Base-by-base conservation (phyloP, 2,888 invertebrate species). In the Acanthosepion esculentum region DNA sequence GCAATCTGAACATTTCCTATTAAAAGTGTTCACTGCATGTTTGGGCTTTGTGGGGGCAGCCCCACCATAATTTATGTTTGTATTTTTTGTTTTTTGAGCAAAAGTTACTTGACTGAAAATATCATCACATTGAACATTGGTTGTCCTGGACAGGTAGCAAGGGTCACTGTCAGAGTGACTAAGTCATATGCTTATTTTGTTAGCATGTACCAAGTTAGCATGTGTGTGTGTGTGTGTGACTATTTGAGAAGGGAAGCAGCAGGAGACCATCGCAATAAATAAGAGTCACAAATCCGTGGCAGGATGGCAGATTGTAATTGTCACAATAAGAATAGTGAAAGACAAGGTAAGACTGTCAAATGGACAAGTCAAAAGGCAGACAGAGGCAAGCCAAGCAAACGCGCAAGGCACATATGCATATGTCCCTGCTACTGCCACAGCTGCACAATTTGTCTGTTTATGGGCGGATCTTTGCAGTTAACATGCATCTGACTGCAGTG, bases 311-410 rank as follows among this genome's bases (percentile, higher is more conserved):
- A 94, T 91, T n/a, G 94, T 78, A 94, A 50, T 48, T 59, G 50
- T 64, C 78, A 78, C 41, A 94, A 94, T n/a, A 48, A n/a, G 15
- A 92, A 55, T 92, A 48, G 53, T 92, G 92, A 94, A 92, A 92
- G 92, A 94, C 64, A 92, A 92, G 92, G 91, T 91, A 94, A 92
- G 53, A 94, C 92, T 94, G 94, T 91, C 78, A 50, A 48, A 78
- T n/a, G 78, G 91, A 94, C 94, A 48, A 50, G n/a, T 91, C 48
- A 94, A 64, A 59, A 78, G 59, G 59, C 78, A 92, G 94, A 55
- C 91, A 91, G 94, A 91, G 92, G 91, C 91, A 94, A 91, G 50
- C 94, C 26, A 91, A 50, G 94, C 94, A 94, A 91, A 94, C n/a
- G 12, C n/a, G 91, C 91, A 64, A 94, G 59, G 64, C 78, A 48